Evolutionary conservation across 2,797 vertebrate genomes (phyloP).

Genomic region (Xenentodon cancila): DNA sequence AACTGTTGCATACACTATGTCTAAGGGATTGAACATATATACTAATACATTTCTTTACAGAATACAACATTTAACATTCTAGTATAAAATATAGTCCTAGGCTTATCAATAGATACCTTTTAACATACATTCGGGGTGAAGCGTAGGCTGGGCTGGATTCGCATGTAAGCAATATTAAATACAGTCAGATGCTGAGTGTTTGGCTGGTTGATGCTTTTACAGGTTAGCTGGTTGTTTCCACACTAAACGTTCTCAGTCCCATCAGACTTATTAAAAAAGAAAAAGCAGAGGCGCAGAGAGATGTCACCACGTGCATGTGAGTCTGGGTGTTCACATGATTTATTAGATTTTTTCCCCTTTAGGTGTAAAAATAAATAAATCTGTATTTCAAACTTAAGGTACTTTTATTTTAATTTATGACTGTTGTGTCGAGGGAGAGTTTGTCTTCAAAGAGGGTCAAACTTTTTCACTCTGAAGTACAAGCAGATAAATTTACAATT

Average conservation of each 20-base stretch:
- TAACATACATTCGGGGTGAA: conserved; percentile 77
- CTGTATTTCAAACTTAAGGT: too few relatives aligned
- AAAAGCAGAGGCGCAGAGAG: conserved; percentile 6
- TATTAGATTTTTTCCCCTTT: too few relatives aligned
- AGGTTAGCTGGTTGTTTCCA: conserved; percentile 19
- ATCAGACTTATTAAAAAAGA: conserved; percentile 5
- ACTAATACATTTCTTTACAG: conserved; percentile 71
- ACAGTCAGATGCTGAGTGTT: conserved; percentile 37
- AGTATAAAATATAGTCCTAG: conserved; percentile 74
- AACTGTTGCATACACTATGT: conserved; percentile 74
- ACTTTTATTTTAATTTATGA: too few relatives aligned
- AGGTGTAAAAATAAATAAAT: too few relatives aligned
- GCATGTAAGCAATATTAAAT: conserved; percentile 51
- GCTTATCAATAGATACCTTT: conserved; percentile 63
- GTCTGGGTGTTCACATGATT: too few relatives aligned
- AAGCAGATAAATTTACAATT: too few relatives aligned
- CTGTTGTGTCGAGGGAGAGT: too few relatives aligned
- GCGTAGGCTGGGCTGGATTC: conserved; percentile 66
- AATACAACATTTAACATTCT: conserved; percentile 67
- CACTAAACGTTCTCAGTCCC: conserved; percentile 28
- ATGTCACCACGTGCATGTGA: too few relatives aligned
- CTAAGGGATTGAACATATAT: conserved; percentile 80
- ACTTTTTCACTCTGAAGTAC: too few relatives aligned
- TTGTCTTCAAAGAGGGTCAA: too few relatives aligned
- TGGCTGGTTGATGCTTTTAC: conserved; percentile 13